Conservation (phyloP, 1,140 invertebrate genomes). For the Papilio dardanus region DNA sequence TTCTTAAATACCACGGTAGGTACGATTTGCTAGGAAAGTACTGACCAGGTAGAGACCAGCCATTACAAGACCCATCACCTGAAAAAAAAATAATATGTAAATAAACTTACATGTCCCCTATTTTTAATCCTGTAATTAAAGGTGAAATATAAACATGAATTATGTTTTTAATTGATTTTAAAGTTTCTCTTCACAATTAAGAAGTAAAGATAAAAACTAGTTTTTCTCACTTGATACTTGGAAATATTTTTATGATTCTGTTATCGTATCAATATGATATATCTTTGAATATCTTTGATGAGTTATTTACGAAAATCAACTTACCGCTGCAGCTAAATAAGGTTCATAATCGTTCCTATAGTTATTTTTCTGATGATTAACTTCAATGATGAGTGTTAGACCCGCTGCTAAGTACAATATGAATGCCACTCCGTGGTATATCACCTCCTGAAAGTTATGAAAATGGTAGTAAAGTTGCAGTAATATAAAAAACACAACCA, state of each 20-base stretch:
- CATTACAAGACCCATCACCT: conserved; percentile 89
- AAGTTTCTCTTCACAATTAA: no score
- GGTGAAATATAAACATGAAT: no score
- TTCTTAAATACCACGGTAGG: conserved; percentile 84
- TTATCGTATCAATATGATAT: no score
- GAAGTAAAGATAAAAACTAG: no score
- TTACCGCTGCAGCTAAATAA: conserved; percentile 86
- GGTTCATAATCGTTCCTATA: conserved; percentile 84
- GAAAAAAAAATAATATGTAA: conserved; percentile 67
- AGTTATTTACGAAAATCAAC: conserved; percentile 57
- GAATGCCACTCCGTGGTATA: conserved; percentile 89
- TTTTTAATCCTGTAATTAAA: no score
- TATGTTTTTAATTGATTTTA: no score
- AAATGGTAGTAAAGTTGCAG: neutral
- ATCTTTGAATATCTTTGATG: no score
- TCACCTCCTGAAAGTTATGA: conserved; percentile 86
- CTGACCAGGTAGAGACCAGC: conserved; percentile 88
- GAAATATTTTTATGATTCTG: no score
- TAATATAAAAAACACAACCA: conserved; percentile 1
- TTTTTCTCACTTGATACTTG: no score
- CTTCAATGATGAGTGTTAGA: conserved; percentile 85
- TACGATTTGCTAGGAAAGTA: conserved; percentile 87
- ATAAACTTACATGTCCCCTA: no score
- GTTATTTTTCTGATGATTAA: conserved; percentile 77
- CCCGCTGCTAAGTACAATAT: conserved; percentile 87